Conservation (phyloP, 2,888 invertebrate species). For the Agapetus fuscipes region DNA sequence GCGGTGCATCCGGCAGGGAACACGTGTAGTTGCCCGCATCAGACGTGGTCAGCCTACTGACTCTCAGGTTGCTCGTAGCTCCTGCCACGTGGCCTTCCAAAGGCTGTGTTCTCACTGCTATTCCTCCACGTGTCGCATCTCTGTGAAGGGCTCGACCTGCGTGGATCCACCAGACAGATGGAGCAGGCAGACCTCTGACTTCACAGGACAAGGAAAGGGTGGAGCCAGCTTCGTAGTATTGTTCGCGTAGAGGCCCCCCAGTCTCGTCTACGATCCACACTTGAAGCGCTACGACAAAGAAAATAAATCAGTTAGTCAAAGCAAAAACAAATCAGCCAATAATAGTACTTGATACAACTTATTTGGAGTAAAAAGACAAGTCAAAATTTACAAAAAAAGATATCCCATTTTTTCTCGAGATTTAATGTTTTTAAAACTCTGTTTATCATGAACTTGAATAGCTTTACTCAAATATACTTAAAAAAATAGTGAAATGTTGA, state of each 20-base stretch:
- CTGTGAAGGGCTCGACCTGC: constrained; percentile 40
- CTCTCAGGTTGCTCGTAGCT: constrained; percentile 40
- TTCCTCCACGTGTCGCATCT: constrained; percentile 42
- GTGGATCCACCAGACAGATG: constrained; percentile 45
- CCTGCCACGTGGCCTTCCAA: constrained; percentile 30
- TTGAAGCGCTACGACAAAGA: constrained; percentile 11
- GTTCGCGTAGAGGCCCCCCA: constrained; percentile 40
- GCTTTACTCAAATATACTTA: too few species aligned
- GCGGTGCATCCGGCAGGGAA: constrained; percentile 34
- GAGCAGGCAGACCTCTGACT: constrained; percentile 27
- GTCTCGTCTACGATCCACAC: constrained; percentile 44
- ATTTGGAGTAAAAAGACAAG: too few species aligned
- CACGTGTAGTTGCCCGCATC: constrained; percentile 46
- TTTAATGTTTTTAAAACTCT: too few species aligned
- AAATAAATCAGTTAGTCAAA: not conserved
- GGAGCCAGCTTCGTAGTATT: constrained; percentile 45
- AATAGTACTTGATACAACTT: too few species aligned
- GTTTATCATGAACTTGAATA: too few species aligned
- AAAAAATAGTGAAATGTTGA: too few species aligned
- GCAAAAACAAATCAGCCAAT: too few species aligned
- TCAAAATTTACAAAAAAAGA: too few species aligned
- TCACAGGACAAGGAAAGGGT: constrained; percentile 45
- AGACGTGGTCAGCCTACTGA: constrained; percentile 35
- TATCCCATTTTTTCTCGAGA: too few species aligned
- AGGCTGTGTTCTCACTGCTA: constrained; percentile 29